These are phyloP conservation scores for Xanthostigma xanthostigma DNA, from an alignment of 2,888 invertebrate species.

Conservation along the genomic window DNA sequence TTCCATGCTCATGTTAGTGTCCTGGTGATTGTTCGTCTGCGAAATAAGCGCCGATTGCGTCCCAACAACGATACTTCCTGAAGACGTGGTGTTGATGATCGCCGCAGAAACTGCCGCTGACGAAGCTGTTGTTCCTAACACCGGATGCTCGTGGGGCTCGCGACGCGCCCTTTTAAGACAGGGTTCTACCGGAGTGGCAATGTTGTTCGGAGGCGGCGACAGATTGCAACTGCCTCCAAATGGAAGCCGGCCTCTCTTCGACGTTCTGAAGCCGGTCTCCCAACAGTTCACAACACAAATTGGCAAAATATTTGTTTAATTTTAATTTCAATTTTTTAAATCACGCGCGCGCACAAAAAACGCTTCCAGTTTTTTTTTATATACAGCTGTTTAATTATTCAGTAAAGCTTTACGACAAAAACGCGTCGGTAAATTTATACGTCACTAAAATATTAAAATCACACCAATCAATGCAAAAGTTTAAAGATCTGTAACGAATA, in stretches of 20 bases:
- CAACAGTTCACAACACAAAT: slow-evolving; percentile 27
- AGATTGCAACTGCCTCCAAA: slow-evolving; percentile 27
- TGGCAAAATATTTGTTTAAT: too few species aligned
- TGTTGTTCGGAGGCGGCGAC: slow-evolving; percentile 22
- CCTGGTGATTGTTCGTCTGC: slow-evolving; percentile 20
- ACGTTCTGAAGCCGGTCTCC: slow-evolving; percentile 30
- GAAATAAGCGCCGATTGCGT: slow-evolving; percentile 19
- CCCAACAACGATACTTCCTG: slow-evolving; percentile 7
- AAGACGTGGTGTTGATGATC: slow-evolving; percentile 5
- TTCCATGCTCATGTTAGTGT: slow-evolving; percentile 40
- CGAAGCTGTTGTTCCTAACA: slow-evolving; percentile 25
- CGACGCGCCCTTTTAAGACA: slow-evolving; percentile 26
- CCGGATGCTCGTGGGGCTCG: slow-evolving; percentile 22
- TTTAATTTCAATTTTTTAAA: too few species aligned
- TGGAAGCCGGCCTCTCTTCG: slow-evolving; percentile 31
- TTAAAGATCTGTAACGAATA: too few species aligned
- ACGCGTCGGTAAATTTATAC: too few species aligned
- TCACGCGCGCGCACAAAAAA: too few species aligned
- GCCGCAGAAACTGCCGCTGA: slow-evolving; percentile 20
- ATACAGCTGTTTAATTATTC: too few species aligned
- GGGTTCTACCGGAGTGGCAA: slow-evolving; percentile 20
- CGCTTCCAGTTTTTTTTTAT: too few species aligned
- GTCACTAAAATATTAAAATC: too few species aligned
- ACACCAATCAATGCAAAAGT: too few species aligned
- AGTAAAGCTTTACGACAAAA: too few species aligned